phyloP scores from a whole-genome alignment of 2,797 vertebrate species.

The Hippopotamyrus pictus region DNA sequence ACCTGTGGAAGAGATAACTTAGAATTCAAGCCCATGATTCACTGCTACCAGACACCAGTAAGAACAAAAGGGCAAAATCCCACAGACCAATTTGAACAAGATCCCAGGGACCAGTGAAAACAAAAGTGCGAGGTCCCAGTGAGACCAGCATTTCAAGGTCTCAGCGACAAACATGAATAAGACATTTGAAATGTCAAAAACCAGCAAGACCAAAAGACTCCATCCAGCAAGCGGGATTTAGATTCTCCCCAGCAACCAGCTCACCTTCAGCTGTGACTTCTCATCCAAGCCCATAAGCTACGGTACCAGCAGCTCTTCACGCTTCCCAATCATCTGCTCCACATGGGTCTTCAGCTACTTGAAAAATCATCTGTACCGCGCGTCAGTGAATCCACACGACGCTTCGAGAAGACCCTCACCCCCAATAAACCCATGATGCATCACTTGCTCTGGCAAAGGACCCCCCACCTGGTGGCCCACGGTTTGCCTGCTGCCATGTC shows the following conservation, averaged over 20 bases:
- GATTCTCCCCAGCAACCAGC: background rate
- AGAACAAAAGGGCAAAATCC: background rate
- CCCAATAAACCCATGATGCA: conserved; percentile 25
- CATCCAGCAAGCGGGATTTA: background rate
- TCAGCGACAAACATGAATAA: conserved; percentile 27
- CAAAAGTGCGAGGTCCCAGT: background rate
- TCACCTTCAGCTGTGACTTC: background rate
- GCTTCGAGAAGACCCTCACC: conserved; percentile 15
- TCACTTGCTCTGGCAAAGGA: conserved; percentile 27
- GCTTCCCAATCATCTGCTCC: background rate
- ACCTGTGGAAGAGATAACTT: background rate
- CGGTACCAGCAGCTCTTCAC: background rate
- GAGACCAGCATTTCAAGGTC: conserved; percentile 17
- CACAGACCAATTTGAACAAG: background rate
- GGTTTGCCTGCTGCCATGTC: conserved; percentile 19
- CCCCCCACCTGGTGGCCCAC: conserved; percentile 24
- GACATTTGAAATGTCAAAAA: background rate
- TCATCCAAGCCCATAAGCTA: background rate
- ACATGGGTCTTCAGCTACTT: background rate
- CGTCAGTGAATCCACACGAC: background rate
- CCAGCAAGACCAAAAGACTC: background rate
- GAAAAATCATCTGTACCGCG: background rate
- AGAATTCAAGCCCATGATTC: background rate
- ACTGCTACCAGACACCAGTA: background rate
- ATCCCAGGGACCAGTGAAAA: background rate